Conservation (phyloP, 2,888 invertebrate species). For the Lepeophtheirus nordmannii region DNA sequence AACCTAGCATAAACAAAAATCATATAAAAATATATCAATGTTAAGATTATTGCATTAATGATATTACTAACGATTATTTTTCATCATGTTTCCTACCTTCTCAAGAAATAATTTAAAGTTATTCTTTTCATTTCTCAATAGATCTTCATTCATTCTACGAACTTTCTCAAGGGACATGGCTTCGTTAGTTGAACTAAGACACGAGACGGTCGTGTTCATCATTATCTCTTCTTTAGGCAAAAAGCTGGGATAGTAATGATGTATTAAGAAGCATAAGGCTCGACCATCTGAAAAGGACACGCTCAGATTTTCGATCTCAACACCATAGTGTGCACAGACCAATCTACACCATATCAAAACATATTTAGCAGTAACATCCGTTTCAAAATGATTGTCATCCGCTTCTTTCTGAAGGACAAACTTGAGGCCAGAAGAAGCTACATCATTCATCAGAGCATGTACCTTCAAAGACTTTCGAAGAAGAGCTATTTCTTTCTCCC, state of each 20-base stretch:
- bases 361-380: neutral
- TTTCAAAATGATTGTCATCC: slow-evolving; percentile 7
- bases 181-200: neutral
- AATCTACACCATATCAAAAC: slow-evolving; percentile 28
- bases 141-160: slow-evolving; percentile 24
- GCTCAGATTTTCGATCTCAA: slow-evolving; percentile 35
- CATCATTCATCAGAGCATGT: slow-evolving; percentile 25
- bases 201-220: slow-evolving; percentile 31
- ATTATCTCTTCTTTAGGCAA: slow-evolving; percentile 32
- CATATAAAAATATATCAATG: neutral
- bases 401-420: slow-evolving; percentile 12
- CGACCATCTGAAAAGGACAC: slow-evolving; percentile 38
- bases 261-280: slow-evolving; percentile 35
- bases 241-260: slow-evolving; percentile 37
- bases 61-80: neutral
- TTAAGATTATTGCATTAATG: too few relatives aligned
- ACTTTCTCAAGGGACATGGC: neutral
- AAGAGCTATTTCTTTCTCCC: slow-evolving; percentile 33
- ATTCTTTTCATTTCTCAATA: slow-evolving; percentile 34
- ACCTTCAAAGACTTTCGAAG: slow-evolving; percentile 31
- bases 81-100: slow-evolving; percentile 31
- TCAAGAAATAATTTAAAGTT: slow-evolving; percentile 35
- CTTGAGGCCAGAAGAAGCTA: neutral
- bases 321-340: slow-evolving; percentile 35
- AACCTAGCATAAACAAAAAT: slow-evolving; percentile 30